Conservation (phyloP, 2,888 invertebrate genomes). For the Athripsodes cinereus region DNA sequence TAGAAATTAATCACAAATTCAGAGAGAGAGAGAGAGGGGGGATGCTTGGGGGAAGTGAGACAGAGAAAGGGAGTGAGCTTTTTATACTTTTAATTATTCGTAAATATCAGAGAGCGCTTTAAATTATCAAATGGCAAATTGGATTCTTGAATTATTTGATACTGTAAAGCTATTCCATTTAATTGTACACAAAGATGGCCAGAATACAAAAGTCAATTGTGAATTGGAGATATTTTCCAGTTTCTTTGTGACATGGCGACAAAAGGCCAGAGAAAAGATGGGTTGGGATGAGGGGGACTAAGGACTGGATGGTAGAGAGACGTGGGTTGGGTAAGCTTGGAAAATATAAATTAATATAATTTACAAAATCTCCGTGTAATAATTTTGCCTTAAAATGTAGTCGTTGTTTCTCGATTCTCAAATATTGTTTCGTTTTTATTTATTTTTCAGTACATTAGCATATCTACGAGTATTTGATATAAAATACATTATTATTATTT, state of each 20-base stretch:
- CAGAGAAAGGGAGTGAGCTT: neutral
- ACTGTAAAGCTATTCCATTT: slow-evolving; percentile 24
- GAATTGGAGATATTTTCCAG: slow-evolving; percentile 20
- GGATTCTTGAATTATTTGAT: slow-evolving; percentile 26
- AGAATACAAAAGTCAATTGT: slow-evolving; percentile 26
- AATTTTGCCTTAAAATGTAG: slow-evolving; percentile 27
- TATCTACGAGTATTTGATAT: too few species aligned
- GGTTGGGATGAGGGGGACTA: slow-evolving; percentile 4
- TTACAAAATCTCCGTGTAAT: slow-evolving; percentile 28
- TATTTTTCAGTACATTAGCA: too few species aligned
- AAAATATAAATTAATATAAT: slow-evolving; percentile 28
- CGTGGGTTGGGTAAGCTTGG: slow-evolving; percentile 16
- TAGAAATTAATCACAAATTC: slow-evolving; percentile 24
- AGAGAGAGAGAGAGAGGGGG: slow-evolving; percentile 6
- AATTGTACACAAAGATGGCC: slow-evolving; percentile 27
- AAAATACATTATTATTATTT: too few species aligned
- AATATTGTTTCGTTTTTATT: neutral
- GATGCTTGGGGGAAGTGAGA: neutral
- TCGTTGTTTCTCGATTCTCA: slow-evolving; percentile 1
- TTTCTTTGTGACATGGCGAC: slow-evolving; percentile 12
- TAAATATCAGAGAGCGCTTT: slow-evolving; percentile 22
- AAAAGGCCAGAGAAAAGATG: slow-evolving; percentile 6
- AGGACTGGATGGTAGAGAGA: slow-evolving; percentile 5
- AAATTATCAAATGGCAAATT: slow-evolving; percentile 27
- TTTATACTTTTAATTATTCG: slow-evolving; percentile 21